Percentiles rank a stretch among this genome's conserved stretches.
These are phyloP conservation scores for Euzetes globulus DNA, from an alignment of 2,888 invertebrate species.

Conservation along the genomic window DNA sequence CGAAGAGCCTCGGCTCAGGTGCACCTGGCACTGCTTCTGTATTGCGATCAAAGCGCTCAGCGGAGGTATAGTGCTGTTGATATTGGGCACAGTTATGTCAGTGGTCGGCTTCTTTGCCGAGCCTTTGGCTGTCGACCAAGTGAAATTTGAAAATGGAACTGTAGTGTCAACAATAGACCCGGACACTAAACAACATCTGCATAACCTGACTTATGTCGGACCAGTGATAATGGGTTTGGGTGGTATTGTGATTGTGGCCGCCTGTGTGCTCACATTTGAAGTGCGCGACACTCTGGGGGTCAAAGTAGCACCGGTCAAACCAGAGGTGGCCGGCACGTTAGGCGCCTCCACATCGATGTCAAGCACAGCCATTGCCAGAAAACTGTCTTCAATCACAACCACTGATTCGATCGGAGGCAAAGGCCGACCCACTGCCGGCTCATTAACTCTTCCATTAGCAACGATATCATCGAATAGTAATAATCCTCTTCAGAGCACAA, in stretches of 20 bases:
- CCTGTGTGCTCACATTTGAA: constrained; percentile 53
- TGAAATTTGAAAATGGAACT: constrained; percentile 42
- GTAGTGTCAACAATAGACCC: constrained; percentile 43
- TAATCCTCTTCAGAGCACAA: constrained; percentile 21
- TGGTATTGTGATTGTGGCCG: constrained; percentile 51
- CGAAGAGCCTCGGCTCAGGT: constrained; percentile 29
- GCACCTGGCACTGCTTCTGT: constrained; percentile 77
- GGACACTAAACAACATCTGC: constrained; percentile 56
- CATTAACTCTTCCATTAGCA: constrained; percentile 32
- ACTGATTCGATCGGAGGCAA: not conserved
- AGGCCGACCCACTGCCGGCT: not conserved
- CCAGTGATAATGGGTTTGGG: constrained; percentile 53
- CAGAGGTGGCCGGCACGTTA: not conserved
- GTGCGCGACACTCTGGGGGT: constrained; percentile 50
- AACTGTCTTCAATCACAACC: not conserved
- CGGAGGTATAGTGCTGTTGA: constrained; percentile 75
- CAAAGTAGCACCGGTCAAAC: constrained; percentile 44
- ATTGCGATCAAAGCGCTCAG: constrained; percentile 86
- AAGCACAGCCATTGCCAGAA: not conserved
- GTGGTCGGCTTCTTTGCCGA: constrained; percentile 60
- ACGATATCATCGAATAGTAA: constrained; percentile 31
- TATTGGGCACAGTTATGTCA: constrained; percentile 84
- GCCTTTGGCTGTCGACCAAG: constrained; percentile 44
- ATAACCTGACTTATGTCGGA: constrained; percentile 88
- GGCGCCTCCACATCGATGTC: not conserved